These are phyloP conservation scores for Pseudococcus jackbeardsleyi DNA, from an alignment of 2,888 invertebrate genomes.

Conservation along the genomic window DNA sequence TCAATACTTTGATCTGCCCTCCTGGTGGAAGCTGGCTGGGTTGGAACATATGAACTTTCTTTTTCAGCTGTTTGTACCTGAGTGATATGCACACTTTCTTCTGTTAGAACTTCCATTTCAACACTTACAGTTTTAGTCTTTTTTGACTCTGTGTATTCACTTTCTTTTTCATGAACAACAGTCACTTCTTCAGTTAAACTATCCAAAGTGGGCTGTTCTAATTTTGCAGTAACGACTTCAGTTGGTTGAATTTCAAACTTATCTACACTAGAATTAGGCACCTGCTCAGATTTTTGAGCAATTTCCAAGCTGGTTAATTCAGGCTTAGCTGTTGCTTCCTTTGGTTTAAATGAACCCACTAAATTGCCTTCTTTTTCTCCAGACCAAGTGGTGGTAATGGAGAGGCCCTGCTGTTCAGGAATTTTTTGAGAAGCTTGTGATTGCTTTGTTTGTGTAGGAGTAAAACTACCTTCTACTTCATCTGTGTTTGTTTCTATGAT, in stretches of 20 bases:
- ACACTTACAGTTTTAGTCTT: constrained; percentile 26
- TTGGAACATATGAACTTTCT: constrained; percentile 69
- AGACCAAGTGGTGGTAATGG: constrained; percentile 39
- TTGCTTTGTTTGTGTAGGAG: neutral
- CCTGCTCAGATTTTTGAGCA: constrained; percentile 67
- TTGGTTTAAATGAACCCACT: constrained; percentile 67
- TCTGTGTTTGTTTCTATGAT: constrained; percentile 57
- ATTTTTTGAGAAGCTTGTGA: constrained; percentile 46
- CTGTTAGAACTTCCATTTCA: constrained; percentile 11
- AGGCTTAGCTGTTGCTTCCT: constrained; percentile 66
- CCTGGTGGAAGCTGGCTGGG: constrained; percentile 69
- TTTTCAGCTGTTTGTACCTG: constrained; percentile 72
- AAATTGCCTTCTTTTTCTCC: constrained; percentile 72
- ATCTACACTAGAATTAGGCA: constrained; percentile 69
- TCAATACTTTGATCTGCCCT: constrained; percentile 70
- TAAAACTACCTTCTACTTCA: constrained; percentile 49
- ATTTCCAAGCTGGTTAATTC: constrained; percentile 69
- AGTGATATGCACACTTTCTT: constrained; percentile 69
- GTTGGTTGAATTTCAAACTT: constrained; percentile 68
- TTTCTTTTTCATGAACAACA: constrained; percentile 70
- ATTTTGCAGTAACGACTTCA: constrained; percentile 68
- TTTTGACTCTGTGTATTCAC: constrained; percentile 4
- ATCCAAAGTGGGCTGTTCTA: constrained; percentile 70
- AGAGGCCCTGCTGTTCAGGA: constrained; percentile 59
- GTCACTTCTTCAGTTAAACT: constrained; percentile 72